These are phyloP conservation scores for Microtus oregoni DNA, from an alignment of 2,113 vertebrate species.

Conservation along the genomic window DNA sequence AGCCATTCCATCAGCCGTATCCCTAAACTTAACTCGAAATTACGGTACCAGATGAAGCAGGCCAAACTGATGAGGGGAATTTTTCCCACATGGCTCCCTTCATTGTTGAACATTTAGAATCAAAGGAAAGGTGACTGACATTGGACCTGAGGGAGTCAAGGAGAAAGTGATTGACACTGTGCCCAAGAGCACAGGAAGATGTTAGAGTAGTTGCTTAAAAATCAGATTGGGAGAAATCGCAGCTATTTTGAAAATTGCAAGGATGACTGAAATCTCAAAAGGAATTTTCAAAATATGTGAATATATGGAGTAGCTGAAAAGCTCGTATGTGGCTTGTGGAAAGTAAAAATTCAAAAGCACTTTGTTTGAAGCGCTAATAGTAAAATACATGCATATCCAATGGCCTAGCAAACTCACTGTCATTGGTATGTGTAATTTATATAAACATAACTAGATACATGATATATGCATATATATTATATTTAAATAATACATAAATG, in stretches of 20 bases:
- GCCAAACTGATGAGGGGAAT: neutral
- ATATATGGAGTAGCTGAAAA: neutral
- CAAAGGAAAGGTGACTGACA: neutral
- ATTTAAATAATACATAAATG: too few relatives aligned
- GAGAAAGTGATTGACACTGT: neutral
- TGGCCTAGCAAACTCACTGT: neutral
- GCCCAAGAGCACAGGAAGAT: neutral
- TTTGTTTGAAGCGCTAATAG: neutral
- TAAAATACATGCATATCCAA: neutral
- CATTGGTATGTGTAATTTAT: neutral
- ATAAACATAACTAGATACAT: neutral
- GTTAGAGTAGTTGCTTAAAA: neutral
- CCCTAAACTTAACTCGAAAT: neutral
- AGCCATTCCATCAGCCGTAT: neutral
- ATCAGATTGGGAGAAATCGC: neutral
- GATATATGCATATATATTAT: too few relatives aligned
- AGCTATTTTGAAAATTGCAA: neutral
- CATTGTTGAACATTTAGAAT: neutral
- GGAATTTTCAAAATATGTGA: neutral
- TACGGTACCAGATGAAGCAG: neutral
- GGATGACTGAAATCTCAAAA: neutral
- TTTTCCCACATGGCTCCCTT: neutral
- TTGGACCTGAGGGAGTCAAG: neutral
- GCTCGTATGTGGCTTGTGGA: neutral
- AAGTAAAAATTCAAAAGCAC: neutral